These are phyloP conservation scores for Hylia prasina DNA, from an alignment of 2,113 vertebrate genomes.

Conservation along the genomic window DNA sequence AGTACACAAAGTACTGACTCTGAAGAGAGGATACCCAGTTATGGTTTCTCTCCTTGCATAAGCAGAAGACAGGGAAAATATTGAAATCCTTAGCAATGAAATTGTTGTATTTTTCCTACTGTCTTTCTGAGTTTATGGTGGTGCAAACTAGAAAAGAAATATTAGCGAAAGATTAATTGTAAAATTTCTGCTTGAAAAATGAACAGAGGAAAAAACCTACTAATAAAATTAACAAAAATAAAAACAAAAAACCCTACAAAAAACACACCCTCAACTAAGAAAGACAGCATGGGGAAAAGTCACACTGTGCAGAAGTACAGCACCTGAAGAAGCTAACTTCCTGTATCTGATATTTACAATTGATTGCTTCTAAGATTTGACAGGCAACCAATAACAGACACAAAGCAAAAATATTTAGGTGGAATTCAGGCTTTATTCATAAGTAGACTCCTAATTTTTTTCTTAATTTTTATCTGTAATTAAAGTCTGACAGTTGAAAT, in stretches of 20 bases:
- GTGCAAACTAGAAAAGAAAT: not conserved
- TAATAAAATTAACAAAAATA: not conserved
- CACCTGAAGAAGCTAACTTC: not conserved
- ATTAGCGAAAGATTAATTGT: not conserved
- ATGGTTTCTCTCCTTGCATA: not conserved
- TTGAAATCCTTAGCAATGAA: not conserved
- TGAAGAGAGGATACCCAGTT: not conserved
- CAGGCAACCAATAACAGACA: not conserved
- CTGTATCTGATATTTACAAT: not conserved
- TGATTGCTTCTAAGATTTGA: not conserved
- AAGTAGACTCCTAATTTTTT: not conserved
- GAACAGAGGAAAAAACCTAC: fast-evolving
- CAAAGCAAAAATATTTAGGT: not conserved
- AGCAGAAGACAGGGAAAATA: not conserved
- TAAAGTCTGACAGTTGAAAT: not conserved
- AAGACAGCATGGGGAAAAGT: not conserved
- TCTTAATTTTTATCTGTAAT: not conserved
- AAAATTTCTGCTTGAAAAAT: not conserved
- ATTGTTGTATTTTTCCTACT: not conserved
- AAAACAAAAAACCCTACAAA: not conserved
- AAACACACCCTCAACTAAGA: fast-evolving
- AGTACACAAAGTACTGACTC: not conserved
- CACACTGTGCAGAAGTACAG: not conserved
- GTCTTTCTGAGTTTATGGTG: not conserved
- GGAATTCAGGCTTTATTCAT: not conserved